A percentile compares a stretch with the other conserved stretches of the same genome.
These are phyloP conservation scores for Cataglyphis hispanica DNA, from an alignment of 1,140 invertebrate genomes.

Conservation along the genomic window DNA sequence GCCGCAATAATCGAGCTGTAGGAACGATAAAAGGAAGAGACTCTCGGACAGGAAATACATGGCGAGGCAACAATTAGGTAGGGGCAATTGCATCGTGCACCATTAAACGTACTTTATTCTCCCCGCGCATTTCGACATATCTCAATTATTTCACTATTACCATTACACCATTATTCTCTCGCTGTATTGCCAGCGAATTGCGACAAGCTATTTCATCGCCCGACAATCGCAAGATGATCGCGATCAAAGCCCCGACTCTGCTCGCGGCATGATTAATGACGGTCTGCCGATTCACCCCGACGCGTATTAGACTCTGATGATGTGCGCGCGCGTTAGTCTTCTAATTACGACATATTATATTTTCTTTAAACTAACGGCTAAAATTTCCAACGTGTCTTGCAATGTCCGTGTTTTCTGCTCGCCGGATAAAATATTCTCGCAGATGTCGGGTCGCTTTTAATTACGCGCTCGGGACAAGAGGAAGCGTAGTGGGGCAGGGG, in stretches of 20 bases:
- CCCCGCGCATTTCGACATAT: slow-evolving; percentile 36
- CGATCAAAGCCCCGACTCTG: slow-evolving; percentile 21
- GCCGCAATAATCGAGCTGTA: background rate
- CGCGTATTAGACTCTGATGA: background rate
- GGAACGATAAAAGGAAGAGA: slow-evolving; percentile 28
- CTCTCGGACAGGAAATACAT: slow-evolving; percentile 37
- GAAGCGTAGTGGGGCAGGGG: background rate
- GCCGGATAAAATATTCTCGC: slow-evolving; percentile 69
- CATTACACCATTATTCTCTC: slow-evolving; percentile 40
- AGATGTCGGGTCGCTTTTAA: slow-evolving; percentile 71
- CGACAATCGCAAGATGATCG: slow-evolving; percentile 41
- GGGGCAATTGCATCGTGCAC: slow-evolving; percentile 44
- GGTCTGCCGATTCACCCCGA: slow-evolving; percentile 16
- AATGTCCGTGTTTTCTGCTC: background rate
- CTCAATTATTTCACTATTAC: slow-evolving; percentile 60
- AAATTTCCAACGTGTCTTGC: slow-evolving; percentile 5
- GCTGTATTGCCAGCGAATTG: slow-evolving; percentile 29
- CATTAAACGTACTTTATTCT: slow-evolving; percentile 35
- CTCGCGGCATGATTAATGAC: slow-evolving; percentile 47
- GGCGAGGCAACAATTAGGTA: slow-evolving; percentile 31
- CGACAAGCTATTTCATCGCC: slow-evolving; percentile 50
- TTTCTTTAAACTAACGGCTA: slow-evolving; percentile 4
- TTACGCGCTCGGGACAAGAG: slow-evolving; percentile 68
- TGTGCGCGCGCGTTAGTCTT: background rate
- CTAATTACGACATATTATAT: slow-evolving; percentile 6